Conservation (phyloP, 2,888 invertebrate genomes). For the Drosophila birchii region DNA sequence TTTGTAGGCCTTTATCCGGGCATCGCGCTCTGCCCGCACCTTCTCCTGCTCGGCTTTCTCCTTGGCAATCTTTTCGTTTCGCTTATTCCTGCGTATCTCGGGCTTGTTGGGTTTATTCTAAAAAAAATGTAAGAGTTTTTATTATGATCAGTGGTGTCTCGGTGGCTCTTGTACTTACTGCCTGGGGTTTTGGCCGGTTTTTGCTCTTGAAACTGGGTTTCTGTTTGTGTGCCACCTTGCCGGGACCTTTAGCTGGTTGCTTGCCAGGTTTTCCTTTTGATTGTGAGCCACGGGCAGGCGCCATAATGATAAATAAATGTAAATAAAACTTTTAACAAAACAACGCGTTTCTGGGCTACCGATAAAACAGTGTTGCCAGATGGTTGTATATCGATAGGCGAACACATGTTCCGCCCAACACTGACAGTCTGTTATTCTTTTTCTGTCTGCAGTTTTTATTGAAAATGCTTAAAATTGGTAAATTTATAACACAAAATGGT, state of each 20-base stretch:
- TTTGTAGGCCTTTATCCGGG: conserved; percentile 88
- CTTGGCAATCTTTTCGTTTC: conserved; percentile 61
- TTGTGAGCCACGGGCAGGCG: conserved; percentile 9
- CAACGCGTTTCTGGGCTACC: background rate
- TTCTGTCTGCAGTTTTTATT: background rate
- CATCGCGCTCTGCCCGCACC: conserved; percentile 83
- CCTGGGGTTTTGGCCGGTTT: conserved; percentile 28
- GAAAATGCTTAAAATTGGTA: conserved; percentile 68
- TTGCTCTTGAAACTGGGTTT: conserved; percentile 60
- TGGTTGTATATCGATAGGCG: background rate
- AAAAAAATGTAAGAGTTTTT: background rate
- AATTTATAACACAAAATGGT: conserved; percentile 64
- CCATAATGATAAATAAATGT: background rate
- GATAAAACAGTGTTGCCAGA: background rate
- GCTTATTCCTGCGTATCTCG: conserved; percentile 59
- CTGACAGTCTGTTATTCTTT: conserved; percentile 25
- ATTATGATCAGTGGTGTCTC: background rate
- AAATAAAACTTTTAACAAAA: background rate
- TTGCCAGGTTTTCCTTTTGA: conserved; percentile 37
- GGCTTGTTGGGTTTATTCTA: conserved; percentile 57
- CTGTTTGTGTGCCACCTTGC: conserved; percentile 24
- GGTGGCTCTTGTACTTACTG: conserved; percentile 26
- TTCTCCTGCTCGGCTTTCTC: conserved; percentile 83
- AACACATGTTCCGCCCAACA: conserved; percentile 22
- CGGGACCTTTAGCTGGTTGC: conserved; percentile 11